Evolutionary conservation across 1,140 invertebrate species (phyloP), one percentile per base, ranked within the genome.

Genomic region (Drosophila pseudoobscura): DNA sequence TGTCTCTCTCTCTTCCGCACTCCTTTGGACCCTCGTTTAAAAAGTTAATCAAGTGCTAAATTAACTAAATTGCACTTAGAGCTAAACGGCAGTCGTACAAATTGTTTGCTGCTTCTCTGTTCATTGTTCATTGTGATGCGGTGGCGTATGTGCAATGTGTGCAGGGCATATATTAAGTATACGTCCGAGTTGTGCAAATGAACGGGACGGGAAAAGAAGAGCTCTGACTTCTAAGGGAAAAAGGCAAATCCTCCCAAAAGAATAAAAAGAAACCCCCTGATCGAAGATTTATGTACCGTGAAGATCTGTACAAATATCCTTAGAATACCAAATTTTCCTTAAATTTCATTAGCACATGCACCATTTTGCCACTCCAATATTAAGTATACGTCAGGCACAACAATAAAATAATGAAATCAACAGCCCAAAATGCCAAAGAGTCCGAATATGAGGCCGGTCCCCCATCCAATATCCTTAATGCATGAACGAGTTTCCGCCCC

Each of bases 21-120:
- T 55, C 60, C 46, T 29, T 53, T 44, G 15, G 9, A 22, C 31
- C 15, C 57, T 45, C 55, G 55, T 75, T 53, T 58, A 45, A 76
- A 84, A 85, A 83, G 80, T 83, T 83, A 85, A 83, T 83, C 72
- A 72, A 83, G 80, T 84, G 80, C 80, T 66, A 84, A 83, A 85
- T 83, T 85, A 80, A 83, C 80, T 79, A 79, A 83, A 83, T 85
- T 85, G 80, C 71, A 80, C 76, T 79, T 75, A 71, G 61, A 70
- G 41, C 26, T 22, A 35, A 61, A 26, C 20, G 43, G 39, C 44
- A 51, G 35, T 11, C 35, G 17, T 47, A 44, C 53, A 83, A 78
- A 83, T 78, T 78, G 70, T 50, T 44, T n/a, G 64, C 6, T 13
- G 11, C 35, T 35, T 11, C 41, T 20, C 20, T 24, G 20, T 4